These are phyloP conservation scores for Motacilla tschutschensis DNA, from an alignment of 2,113 vertebrate genomes.

Conservation along the genomic window DNA sequence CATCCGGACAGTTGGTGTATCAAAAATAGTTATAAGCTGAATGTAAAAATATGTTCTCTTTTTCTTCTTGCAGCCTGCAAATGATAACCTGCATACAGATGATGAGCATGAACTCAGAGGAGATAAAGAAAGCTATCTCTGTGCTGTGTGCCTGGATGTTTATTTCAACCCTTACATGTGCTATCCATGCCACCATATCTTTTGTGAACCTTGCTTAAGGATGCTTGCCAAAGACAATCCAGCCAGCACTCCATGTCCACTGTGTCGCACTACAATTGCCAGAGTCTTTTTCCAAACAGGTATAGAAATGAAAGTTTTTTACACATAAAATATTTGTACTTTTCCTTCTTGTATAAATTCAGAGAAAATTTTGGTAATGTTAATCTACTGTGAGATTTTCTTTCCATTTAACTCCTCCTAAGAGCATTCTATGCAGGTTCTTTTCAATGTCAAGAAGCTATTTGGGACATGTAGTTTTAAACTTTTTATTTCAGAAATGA, in stretches of 20 bases:
- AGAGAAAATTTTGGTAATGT: not conserved
- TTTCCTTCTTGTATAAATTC: not conserved
- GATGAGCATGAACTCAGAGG: slow-evolving; percentile 70
- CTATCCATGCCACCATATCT: slow-evolving; percentile 89
- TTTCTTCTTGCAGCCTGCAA: slow-evolving; percentile 69
- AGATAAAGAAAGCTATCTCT: slow-evolving; percentile 85
- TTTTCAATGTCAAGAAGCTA: not conserved
- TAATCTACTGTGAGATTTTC: not conserved
- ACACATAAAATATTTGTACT: not conserved
- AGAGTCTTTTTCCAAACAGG: slow-evolving; percentile 90
- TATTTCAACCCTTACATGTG: slow-evolving; percentile 93
- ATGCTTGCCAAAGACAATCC: slow-evolving; percentile 86
- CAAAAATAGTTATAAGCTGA: not conserved
- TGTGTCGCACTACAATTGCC: slow-evolving; percentile 86
- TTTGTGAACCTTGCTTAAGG: slow-evolving; percentile 92
- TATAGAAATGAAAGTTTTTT: slow-evolving; percentile 53
- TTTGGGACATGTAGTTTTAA: not conserved
- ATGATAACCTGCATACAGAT: slow-evolving; percentile 65
- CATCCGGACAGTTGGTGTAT: not conserved
- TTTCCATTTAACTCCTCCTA: not conserved
- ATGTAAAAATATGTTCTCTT: not conserved
- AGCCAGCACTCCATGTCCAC: slow-evolving; percentile 83
- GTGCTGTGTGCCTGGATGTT: slow-evolving; percentile 90
- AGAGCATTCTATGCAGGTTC: not conserved
- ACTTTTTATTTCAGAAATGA: not conserved